A percentile compares a stretch with the other conserved stretches of the same genome.
phyloP scores from a whole-genome alignment of 2,888 invertebrate species.

The Ophion obscuratus region DNA sequence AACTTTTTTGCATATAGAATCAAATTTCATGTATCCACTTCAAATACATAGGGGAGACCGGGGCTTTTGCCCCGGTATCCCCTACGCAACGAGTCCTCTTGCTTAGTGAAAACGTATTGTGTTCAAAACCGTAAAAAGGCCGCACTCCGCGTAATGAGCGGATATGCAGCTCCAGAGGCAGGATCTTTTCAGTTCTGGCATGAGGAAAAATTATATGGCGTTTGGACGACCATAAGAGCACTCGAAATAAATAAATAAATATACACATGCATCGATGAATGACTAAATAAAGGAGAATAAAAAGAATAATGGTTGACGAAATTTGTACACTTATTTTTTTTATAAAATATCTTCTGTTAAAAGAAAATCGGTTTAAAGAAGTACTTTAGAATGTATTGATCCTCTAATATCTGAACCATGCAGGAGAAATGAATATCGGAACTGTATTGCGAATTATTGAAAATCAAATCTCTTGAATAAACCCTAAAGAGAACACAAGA shows the following conservation, averaged over 20 bases:
- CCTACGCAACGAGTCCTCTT: background rate
- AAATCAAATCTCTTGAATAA: background rate
- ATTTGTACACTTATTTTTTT: background rate
- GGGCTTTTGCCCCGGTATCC: no score
- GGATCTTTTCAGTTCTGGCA: background rate
- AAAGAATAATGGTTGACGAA: background rate
- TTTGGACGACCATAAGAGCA: no score
- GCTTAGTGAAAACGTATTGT: background rate
- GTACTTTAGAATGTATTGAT: no score
- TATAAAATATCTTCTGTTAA: background rate
- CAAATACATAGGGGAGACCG: no score
- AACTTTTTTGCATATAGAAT: no score
- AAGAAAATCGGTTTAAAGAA: no score
- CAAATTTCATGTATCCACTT: no score
- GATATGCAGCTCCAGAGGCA: background rate
- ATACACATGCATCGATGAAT: background rate
- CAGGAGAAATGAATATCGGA: background rate
- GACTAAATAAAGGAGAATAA: background rate
- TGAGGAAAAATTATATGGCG: background rate
- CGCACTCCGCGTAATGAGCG: background rate
- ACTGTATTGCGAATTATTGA: background rate
- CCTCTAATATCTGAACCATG: no score
- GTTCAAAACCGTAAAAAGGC: background rate
- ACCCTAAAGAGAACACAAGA: background rate
- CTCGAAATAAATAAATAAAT: background rate